Evolutionary conservation across 2,797 vertebrate species (phyloP).

Genomic region (Hybognathus amarus): DNA sequence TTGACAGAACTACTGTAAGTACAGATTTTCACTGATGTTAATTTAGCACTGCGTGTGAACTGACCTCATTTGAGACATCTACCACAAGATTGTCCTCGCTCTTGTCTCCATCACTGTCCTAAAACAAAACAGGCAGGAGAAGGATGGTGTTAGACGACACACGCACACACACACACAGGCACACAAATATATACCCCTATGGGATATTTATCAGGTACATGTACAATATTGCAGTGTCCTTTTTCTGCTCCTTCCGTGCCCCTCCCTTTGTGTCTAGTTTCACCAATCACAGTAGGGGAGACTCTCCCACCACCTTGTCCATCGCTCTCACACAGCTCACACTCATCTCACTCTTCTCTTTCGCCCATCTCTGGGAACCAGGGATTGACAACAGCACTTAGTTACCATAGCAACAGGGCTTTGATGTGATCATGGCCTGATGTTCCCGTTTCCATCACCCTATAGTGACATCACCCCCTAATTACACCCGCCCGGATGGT

Average conservation of each 20-base stretch:
- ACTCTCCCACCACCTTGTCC: constrained; percentile 20
- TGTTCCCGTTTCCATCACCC: constrained; percentile 76
- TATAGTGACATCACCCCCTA: constrained; percentile 75
- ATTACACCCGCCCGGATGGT: constrained; percentile 70
- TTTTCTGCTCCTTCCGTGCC: neutral
- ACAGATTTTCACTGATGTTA: neutral
- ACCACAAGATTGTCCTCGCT: constrained; percentile 95
- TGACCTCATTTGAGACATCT: constrained; percentile 98
- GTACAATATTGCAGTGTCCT: constrained; percentile 17
- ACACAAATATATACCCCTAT: constrained; percentile 25
- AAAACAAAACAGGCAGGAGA: constrained; percentile 45
- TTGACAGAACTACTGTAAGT: neutral
- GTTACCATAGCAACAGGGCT: constrained; percentile 79
- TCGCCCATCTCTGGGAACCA: constrained; percentile 52
- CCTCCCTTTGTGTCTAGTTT: neutral
- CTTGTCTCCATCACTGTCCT: constrained; percentile 99
- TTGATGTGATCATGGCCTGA: constrained; percentile 78
- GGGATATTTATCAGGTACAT: constrained; percentile 25
- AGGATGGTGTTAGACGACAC: constrained; percentile 9
- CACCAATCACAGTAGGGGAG: constrained; percentile 22
- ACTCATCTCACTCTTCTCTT: constrained; percentile 31
- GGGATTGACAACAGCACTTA: constrained; percentile 78
- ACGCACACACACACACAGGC: constrained; percentile 1
- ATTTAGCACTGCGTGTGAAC: constrained; percentile 19
- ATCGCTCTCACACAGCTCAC: constrained; percentile 19